Base-by-base conservation (phyloP, 2,113 vertebrate genomes). In the Podocnemis expansa region DNA sequence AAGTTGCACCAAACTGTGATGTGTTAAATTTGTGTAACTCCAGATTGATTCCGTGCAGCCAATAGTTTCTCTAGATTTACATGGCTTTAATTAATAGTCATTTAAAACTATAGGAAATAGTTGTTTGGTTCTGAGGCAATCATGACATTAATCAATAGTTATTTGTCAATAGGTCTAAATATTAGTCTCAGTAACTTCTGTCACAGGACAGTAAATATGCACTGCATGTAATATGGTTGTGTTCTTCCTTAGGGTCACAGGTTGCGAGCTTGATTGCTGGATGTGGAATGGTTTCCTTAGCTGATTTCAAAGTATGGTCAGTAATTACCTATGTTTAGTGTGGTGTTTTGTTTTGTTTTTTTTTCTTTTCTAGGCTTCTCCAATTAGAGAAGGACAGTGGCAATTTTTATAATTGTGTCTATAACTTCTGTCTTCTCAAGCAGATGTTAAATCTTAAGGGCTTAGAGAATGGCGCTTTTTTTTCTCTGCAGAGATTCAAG, bases 401-500 rank as follows among this genome's bases (percentile, higher is more conserved):
- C 63, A 67, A 45, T 78, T 19, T n/a, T 27, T 43, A 34, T 76
- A 82, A 31, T 41, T 29, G 41, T 63, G n/a, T 55, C 86, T 52
- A 19, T 24, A 58, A 79, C 75, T 76, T 12, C 5, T 51, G 1
- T 78, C 78, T 80, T 73, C 60, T 38, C 85, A 84, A 82, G 51
- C 82, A 80, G 91, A 76, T 51, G 49, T n/a, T 45, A 81, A 93
- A 86, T 92, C 78, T 87, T 84, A 70, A 21, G 76, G 34, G 80
- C 43, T 85, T 93, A 88, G 82, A 87, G 78, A 91, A 94, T 80
- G n/a, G 80, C 45, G 82, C 21, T 25, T 52, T 95, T 89, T 52
- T 95, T 88, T 81, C 63, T 43, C 49, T 89, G 51, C 49, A 84
- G 81, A 95, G 88, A 81, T 86, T 91, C 54, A 89, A 90, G 87